phyloP scores from a whole-genome alignment of 2,888 invertebrate genomes.

The Eretmocerus hayati region DNA sequence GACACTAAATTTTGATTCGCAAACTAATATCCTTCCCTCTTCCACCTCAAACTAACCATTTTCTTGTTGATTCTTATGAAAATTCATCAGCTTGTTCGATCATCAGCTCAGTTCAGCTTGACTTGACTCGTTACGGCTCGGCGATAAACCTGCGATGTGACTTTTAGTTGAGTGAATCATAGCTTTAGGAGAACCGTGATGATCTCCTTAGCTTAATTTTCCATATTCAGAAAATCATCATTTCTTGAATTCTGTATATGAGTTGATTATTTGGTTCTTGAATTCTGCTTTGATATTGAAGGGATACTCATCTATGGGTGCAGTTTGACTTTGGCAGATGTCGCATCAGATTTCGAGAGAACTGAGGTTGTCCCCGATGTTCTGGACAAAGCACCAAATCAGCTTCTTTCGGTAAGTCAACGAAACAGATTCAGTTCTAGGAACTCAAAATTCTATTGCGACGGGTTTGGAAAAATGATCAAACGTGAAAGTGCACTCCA shows the following conservation, averaged over 20 bases:
- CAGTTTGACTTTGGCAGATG: constrained; percentile 11
- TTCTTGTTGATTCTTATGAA: no score
- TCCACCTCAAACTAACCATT: no score
- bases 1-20: no score
- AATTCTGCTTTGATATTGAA: no score
- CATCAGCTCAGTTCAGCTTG: no score
- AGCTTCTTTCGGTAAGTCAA: constrained; percentile 8
- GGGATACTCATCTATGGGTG: not conserved
- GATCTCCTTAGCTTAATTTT: not conserved
- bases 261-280: not conserved
- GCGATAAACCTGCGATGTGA: no score
- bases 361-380: constrained; percentile 13
- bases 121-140: no score
- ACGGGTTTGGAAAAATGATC: not conserved
- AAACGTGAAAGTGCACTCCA: not conserved
- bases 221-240: not conserved
- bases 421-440: no score
- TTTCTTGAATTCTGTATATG: not conserved
- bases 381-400: constrained; percentile 5
- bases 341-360: not conserved
- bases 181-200: no score
- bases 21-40: no score
- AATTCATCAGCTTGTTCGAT: no score
- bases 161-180: no score
- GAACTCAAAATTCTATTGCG: not conserved